Base-by-base conservation (phyloP, 2,888 invertebrate species). In the Drosophila maculinotata region DNA sequence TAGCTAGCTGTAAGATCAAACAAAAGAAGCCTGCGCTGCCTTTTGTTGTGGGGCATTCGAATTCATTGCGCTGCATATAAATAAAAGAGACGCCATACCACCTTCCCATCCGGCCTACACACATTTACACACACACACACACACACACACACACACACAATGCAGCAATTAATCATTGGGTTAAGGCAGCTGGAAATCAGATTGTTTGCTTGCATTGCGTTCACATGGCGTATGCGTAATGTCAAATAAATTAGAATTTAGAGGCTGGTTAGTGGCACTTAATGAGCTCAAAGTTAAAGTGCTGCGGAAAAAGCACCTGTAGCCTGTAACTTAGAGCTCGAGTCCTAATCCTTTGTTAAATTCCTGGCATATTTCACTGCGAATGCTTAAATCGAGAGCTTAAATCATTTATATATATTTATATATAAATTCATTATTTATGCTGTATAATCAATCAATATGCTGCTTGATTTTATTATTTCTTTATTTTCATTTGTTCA, bases 381-480 rank as follows among this genome's bases (percentile, higher is more conserved):
- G 35, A 54, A 51, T 60, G 41, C 20, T 58, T 44, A 47, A 69
- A 41, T 44, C 30, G 28, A 10, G 12, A 15, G 10, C 25, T 28
- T 10, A 7, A 1, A 8, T 17, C 1, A 20, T 33, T 20, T 28
- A 4, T 30, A 23, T n/a, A 10, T 30, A 12, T 15, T 20, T 28
- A 14, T 33, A 10, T 26, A 39, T 35, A 51, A 71, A 68, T 74
- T 81, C 79, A 81, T 84, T 84, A 86, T 73, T 81, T 86, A 77
- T 86, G 64, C 68, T 67, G 72, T 72, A 86, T 86, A 84, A 86
- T 84, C 83, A 84, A 84, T 84, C 87, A 87, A 84, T 86, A 84
- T 84, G 79, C 83, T 72, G 79, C 76, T 75, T 86, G 79, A 83
- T 83, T 83, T 81, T 79, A 86, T 86, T 86, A 79, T 86, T 77